These are phyloP conservation scores for Condylura cristata DNA, from an alignment of 2,113 vertebrate genomes.

Conservation along the genomic window DNA sequence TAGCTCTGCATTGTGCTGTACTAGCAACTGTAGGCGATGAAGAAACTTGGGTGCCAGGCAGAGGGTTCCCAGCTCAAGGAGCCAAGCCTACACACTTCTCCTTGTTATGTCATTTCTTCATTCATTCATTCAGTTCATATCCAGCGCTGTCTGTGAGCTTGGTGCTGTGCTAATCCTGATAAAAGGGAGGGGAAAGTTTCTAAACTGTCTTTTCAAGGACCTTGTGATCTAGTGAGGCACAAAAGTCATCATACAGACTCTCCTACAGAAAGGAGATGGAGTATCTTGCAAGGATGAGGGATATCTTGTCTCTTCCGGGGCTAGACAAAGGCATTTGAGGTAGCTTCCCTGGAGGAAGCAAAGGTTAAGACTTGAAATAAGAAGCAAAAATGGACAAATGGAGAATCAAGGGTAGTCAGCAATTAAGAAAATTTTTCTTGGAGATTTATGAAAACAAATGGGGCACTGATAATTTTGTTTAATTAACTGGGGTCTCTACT, in stretches of 20 bases:
- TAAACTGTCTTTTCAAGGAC: background rate
- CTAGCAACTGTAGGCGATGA: background rate
- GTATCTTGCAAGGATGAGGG: background rate
- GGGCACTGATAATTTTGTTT: background rate
- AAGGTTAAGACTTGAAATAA: background rate
- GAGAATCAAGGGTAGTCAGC: background rate
- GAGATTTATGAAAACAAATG: background rate
- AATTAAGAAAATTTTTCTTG: background rate
- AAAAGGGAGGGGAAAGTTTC: background rate
- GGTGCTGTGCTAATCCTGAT: background rate
- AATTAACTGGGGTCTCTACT: background rate
- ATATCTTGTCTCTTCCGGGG: background rate
- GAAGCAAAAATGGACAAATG: constrained; percentile 1
- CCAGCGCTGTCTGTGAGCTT: background rate
- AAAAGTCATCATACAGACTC: background rate
- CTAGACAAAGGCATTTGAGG: background rate
- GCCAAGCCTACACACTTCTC: background rate
- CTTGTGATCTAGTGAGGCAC: background rate
- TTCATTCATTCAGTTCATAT: background rate
- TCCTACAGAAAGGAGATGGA: background rate
- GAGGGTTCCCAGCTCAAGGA: background rate
- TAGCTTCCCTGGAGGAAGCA: background rate
- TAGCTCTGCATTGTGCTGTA: constrained; percentile 45
- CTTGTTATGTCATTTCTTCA: background rate
- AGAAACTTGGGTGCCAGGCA: background rate